Evolutionary conservation across 2,888 invertebrate genomes (phyloP).

Genomic region (Torymus auratus): DNA sequence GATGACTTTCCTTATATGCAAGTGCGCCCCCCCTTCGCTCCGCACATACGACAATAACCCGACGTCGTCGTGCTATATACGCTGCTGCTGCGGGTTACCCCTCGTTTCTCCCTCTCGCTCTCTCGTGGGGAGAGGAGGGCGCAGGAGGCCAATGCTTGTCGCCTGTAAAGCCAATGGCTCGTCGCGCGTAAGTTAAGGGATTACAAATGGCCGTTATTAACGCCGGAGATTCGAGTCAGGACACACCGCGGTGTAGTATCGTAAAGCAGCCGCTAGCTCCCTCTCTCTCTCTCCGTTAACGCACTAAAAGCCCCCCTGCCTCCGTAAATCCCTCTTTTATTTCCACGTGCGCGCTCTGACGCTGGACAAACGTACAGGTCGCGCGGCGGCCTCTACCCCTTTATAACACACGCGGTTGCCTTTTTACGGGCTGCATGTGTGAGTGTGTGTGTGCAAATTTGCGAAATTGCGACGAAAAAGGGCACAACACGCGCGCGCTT

Average conservation of each 20-base stretch:
- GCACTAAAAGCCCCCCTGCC: slow-evolving; percentile 51
- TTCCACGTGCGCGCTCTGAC: slow-evolving; percentile 16
- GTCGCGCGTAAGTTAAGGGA: slow-evolving; percentile 35
- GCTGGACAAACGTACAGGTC: too few relatives aligned
- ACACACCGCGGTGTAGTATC: slow-evolving; percentile 41
- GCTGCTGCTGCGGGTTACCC: too few relatives aligned
- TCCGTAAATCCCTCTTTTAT: slow-evolving; percentile 58
- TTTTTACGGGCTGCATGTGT: neutral
- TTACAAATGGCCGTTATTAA: slow-evolving; percentile 54
- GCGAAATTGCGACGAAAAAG: slow-evolving; percentile 52
- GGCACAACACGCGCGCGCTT: neutral
- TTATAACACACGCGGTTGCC: neutral
- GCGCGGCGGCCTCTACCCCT: neutral
- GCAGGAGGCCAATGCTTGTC: neutral
- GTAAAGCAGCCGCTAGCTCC: slow-evolving; percentile 43
- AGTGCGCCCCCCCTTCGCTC: neutral
- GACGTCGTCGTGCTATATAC: neutral
- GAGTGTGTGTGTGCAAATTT: slow-evolving; percentile 25
- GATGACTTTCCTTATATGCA: slow-evolving; percentile 37
- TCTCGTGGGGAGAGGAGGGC: neutral
- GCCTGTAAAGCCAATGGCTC: slow-evolving; percentile 40
- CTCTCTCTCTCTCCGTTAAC: slow-evolving; percentile 34
- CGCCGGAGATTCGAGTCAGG: slow-evolving; percentile 40
- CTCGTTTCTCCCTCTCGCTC: neutral
- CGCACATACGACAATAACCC: slow-evolving; percentile 16